Percentiles rank a stretch among this genome's conserved stretches.
Conservation (phyloP, 1,140 invertebrate genomes). For the Drosophila serrata region DNA sequence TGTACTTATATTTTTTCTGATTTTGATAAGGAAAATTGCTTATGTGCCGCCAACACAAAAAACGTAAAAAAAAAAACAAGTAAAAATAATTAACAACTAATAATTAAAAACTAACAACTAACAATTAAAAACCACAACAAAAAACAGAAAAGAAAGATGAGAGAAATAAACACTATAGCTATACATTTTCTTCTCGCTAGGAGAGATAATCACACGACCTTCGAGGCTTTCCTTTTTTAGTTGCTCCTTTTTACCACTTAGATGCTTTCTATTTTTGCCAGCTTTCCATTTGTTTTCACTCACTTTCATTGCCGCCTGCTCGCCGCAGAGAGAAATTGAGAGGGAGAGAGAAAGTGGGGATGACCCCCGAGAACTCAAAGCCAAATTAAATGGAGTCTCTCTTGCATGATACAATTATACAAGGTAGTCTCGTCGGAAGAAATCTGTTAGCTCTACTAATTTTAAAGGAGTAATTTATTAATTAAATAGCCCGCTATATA, state of each 20-base stretch:
- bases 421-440: no score
- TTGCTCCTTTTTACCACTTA: constrained; percentile 29
- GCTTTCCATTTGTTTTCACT: constrained; percentile 18
- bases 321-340: background rate
- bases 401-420: constrained; percentile 14
- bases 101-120: constrained; percentile 24
- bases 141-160: background rate
- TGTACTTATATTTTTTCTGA: constrained; percentile 55
- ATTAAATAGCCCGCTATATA: no score
- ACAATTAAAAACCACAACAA: constrained; percentile 16
- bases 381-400: constrained; percentile 23
- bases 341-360: background rate
- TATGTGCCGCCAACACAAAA: constrained; percentile 35
- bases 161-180: constrained; percentile 10
- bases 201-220: constrained; percentile 36
- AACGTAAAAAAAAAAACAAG: constrained; percentile 3
- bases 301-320: constrained; percentile 37
- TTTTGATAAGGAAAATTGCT: constrained; percentile 56
- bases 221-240: constrained; percentile 28
- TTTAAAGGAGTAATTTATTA: no score
- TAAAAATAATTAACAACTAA: constrained; percentile 5
- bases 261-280: constrained; percentile 13
- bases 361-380: background rate
- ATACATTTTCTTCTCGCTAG: constrained; percentile 31
- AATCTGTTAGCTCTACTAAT: no score